These are phyloP conservation scores for Tubiluchus corallicola DNA, from an alignment of 2,888 invertebrate genomes.

Conservation along the genomic window DNA sequence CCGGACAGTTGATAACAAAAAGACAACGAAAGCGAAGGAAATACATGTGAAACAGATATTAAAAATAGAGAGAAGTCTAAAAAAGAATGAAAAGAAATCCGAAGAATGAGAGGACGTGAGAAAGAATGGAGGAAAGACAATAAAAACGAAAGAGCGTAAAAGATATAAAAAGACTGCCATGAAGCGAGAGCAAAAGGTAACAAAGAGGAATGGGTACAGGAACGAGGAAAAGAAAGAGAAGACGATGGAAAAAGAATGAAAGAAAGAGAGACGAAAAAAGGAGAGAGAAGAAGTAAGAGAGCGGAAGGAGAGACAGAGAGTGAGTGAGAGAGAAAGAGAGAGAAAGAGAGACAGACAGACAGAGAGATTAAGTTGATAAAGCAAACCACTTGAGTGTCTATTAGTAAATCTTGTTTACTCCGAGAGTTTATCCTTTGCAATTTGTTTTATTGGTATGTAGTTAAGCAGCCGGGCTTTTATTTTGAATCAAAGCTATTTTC, in stretches of 20 bases:
- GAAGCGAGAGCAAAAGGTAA: background rate
- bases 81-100: no score
- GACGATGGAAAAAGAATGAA: background rate
- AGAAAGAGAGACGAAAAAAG: background rate
- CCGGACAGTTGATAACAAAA: no score
- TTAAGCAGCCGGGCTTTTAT: no score
- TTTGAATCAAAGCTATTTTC: no score
- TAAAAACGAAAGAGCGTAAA: background rate
- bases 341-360: background rate
- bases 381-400: no score
- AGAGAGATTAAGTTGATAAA: background rate
- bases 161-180: background rate
- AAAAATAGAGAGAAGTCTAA: no score
- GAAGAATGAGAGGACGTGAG: no score
- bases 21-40: no score
- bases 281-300: background rate
- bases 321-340: background rate
- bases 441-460: no score
- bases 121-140: background rate
- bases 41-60: no score
- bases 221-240: background rate
- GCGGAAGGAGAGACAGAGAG: background rate
- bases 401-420: no score
- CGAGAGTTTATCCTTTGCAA: no score
- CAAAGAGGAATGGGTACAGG: background rate